Evolutionary conservation across 1,140 invertebrate genomes (phyloP), one percentile per base, ranked within the genome.

Genomic region (Acarapis woodi): DNA sequence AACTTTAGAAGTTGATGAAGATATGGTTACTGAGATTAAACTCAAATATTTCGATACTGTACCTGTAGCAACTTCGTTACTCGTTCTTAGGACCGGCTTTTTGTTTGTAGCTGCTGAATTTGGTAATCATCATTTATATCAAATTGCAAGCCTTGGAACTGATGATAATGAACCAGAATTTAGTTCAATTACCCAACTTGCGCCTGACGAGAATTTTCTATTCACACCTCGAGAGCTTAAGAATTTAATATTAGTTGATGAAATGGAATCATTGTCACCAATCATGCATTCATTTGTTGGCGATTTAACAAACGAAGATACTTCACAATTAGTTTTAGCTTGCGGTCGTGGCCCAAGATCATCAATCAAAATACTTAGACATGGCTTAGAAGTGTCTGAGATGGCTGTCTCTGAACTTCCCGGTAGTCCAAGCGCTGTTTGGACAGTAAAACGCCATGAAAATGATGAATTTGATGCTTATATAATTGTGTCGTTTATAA

Each of bases 11-110:
- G 80, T 75, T 16, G 80, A 88, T 59, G 85, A 90, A 46, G 88
- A 97, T 50, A 79, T 96, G 61, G 87, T 99, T 0, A 96, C 83
- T 1, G 90, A 97, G 61, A 94, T 99, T 39, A 87, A 88, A 51
- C 55, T 99, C 1, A 99, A 97, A 54, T 99, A 99, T 58, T 99
- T 99, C 59, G 93, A 99, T 51, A 99, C 93, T 15, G 85, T 96
- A 3, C 85, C 93, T 14, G 79, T 93, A 3, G 82, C 90, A 0
- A 67, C 76, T 2, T 67, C 82, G 2, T 78, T 99, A 75, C 94
- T 85, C 62, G 88, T 99, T 18, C 56, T 99, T 4, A 96, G 96
- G 55, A 96, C 88, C 40, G 93, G 93, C 3, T 99, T 99, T 52
- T 59, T 99, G 0, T 99, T 99, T 62, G 78, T 96, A 6, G 88